Evolutionary conservation across 1,140 invertebrate genomes (phyloP).

Genomic region (Metopolophium dirhodum): DNA sequence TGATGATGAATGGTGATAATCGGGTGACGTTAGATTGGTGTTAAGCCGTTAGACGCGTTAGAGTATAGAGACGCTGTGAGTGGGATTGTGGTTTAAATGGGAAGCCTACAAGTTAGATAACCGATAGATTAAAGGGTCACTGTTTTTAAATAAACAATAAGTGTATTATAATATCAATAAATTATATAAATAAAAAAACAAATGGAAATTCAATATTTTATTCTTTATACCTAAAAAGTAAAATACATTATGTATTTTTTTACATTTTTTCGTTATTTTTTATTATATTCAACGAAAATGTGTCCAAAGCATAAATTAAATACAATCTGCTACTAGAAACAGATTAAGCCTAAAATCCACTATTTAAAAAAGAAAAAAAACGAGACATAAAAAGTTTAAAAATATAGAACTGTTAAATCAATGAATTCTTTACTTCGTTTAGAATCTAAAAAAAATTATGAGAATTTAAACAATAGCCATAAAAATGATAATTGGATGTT

Average conservation of each 20-base stretch:
- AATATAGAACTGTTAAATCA: neutral
- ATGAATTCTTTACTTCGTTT: neutral
- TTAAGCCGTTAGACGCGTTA: neutral
- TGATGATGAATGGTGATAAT: neutral
- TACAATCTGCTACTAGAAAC: neutral
- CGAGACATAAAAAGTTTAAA: neutral
- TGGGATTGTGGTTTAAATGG: neutral
- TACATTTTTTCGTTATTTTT: neutral
- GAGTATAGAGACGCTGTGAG: neutral
- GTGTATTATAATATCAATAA: neutral
- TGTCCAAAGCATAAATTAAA: neutral
- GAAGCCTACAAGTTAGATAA: neutral
- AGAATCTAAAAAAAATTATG: neutral
- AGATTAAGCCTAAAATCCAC: neutral
- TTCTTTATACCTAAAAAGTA: neutral
- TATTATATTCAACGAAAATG: too few relatives aligned
- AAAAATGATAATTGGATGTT: neutral
- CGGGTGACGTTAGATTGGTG: neutral
- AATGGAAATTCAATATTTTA: neutral
- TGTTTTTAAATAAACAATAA: neutral
- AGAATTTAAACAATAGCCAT: neutral
- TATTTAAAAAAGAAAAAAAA: neutral
- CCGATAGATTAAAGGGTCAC: neutral
- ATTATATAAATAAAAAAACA: neutral
- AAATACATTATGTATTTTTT: too few relatives aligned